Conservation (phyloP, 35 echinoderm and acorn worm species). For the Anneissia japonica region DNA sequence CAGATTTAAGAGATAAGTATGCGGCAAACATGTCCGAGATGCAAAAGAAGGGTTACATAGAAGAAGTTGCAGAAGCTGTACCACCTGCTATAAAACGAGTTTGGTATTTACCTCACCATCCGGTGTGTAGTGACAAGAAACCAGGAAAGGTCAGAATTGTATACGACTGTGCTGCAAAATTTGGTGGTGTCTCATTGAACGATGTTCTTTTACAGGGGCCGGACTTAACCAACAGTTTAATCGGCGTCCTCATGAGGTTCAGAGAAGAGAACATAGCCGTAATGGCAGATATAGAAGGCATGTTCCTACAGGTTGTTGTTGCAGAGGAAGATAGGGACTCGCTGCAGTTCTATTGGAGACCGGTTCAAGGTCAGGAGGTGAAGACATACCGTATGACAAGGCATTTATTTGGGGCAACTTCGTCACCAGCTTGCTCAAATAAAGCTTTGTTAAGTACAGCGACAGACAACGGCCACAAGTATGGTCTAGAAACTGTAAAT, state of each 20-base stretch:
- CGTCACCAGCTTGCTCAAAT: background rate
- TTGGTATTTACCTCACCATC: constrained; percentile 49
- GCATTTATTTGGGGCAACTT: background rate
- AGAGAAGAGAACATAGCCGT: constrained; percentile 16
- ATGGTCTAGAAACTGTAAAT: background rate
- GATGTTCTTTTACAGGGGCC: constrained; percentile 16
- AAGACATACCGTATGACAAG: background rate
- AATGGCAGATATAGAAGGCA: constrained; percentile 28
- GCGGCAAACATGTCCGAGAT: background rate
- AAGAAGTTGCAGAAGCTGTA: background rate
- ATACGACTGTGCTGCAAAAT: constrained; percentile 16
- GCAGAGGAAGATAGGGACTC: background rate
- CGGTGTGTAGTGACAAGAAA: background rate
- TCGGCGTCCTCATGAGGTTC: constrained; percentile 34
- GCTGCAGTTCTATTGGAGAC: background rate
- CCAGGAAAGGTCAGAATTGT: constrained; percentile 31
- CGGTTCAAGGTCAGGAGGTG: background rate
- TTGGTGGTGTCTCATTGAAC: constrained; percentile 14
- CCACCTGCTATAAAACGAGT: background rate
- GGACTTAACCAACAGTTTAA: constrained; percentile 42
- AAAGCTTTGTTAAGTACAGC: background rate
- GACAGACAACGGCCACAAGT: background rate
- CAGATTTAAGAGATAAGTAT: background rate
- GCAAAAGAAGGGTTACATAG: background rate
- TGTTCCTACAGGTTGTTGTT: background rate